Base-by-base conservation (phyloP, 2,888 invertebrate genomes). In the Drosophila neoperkinsi region DNA sequence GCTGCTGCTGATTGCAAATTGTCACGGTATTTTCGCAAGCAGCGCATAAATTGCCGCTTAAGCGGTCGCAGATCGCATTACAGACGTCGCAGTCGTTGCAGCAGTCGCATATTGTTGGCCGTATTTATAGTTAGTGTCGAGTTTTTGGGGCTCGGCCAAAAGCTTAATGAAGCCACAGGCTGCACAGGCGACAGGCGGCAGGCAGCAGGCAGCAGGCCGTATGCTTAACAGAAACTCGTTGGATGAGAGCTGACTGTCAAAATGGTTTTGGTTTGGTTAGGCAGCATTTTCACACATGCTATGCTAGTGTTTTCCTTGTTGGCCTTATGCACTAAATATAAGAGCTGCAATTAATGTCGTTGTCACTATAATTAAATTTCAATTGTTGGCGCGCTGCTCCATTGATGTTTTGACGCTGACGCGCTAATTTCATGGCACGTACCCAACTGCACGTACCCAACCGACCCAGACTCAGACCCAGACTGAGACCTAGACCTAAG, bases 21-120 rank as follows among this genome's bases (percentile, higher is more conserved):
- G 89, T 89, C 89, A 90, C 86, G 84, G 89, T 85, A 86, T 88
- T 86, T 88, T 81, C 61, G 82, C 89, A 68, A 84, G 87, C 81
- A 82, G 86, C 90, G 81, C 89, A 90, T 89, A 88, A 89, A 90
- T 88, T 86, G 83, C 74, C 80, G 85, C 86, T 88, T 84, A 88
- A 88, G 81, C 81, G 76, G 52, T 60, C 56, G 21, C 68, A 76
- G 72, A 78, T 84, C 75, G 79, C 71, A 82, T 84, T 81, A 74
- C 85, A 71, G 72, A 69, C 67, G 46, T 59, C 59, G 64, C 46
- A 30, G 43, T 6, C 38, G 50, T 43, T 43, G 31, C 51, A 30
- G 51, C 46, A 41, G 53, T 70, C 68, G 36, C 71, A 71, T 71
- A 71, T 67, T 71, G 67, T 74, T 70, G 81, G 67, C 68, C 56